Evolutionary conservation across 2,113 vertebrate species (phyloP).

Genomic region (Cheilinus undulatus): DNA sequence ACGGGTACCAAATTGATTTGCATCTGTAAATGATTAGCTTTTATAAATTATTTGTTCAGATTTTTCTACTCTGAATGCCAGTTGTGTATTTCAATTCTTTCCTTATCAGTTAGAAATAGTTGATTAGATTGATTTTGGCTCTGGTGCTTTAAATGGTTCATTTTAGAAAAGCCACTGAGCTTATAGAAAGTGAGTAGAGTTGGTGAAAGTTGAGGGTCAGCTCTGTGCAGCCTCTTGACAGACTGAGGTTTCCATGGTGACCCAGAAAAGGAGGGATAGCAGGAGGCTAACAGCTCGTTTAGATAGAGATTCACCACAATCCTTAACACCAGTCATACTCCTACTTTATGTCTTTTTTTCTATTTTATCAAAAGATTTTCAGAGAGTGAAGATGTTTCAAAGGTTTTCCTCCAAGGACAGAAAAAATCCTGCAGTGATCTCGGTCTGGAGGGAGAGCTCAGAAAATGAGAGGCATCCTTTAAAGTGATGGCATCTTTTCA

Average conservation of each 20-base stretch:
- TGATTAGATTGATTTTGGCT: neutral
- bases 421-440: slow-evolving; percentile 10
- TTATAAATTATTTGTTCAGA: slow-evolving; percentile 34
- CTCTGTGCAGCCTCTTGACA: slow-evolving; percentile 33
- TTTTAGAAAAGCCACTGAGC: slow-evolving; percentile 34
- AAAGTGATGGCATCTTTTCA: slow-evolving; percentile 25
- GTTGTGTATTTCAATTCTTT: slow-evolving; percentile 36
- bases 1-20: slow-evolving; percentile 59
- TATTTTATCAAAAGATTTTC: slow-evolving; percentile 11
- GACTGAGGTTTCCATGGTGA: slow-evolving; percentile 63
- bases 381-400: neutral
- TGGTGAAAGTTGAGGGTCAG: slow-evolving; percentile 52
- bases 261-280: slow-evolving; percentile 14
- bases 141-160: slow-evolving; percentile 6
- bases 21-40: slow-evolving; percentile 36
- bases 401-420: neutral
- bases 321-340: slow-evolving; percentile 4
- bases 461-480: slow-evolving; percentile 61
- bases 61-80: slow-evolving; percentile 3
- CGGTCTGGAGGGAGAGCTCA: slow-evolving; percentile 10
- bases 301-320: slow-evolving; percentile 22
- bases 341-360: neutral
- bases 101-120: slow-evolving; percentile 36
- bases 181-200: slow-evolving; percentile 22
- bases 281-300: slow-evolving; percentile 33